Evolutionary conservation across 2,113 vertebrate species (phyloP), one percentile per base, ranked within the genome.

Genomic region (Trinectes maculatus): DNA sequence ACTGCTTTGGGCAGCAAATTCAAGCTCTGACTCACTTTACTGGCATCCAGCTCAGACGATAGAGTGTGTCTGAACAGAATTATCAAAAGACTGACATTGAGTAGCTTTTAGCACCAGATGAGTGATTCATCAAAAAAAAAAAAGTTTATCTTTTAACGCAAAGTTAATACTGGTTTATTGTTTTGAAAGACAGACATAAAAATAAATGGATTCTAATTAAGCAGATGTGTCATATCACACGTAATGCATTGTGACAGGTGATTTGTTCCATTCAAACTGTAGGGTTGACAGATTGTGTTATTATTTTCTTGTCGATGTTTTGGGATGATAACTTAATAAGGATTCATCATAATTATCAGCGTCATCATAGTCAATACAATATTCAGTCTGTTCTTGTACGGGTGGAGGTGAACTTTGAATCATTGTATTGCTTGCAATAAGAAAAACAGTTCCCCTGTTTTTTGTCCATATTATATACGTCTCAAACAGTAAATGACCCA

Each of bases 1-100:
- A 83, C 58, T 76, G 62, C 82, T 84, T 82, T 65, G 60, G 77
- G 64, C 74, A 71, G 80, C 82, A 74, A 28, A 77, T 72, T 74
- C 29, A 24, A 16, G 46, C 71, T 64, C 46, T 53, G 74, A 66
- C 77, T 83, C 77, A 70, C 47, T 33, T 66, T 75, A 74, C 71
- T 79, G 82, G 80, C 75, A 34, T 19, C 44, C 31, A 26, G 10
- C 44, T 62, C 53, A 54, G 63, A 69, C 9, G 2, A 57, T 36
- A 24, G 28, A 43, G 34, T 16, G 0, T 3, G 34, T 73, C 54
- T 68, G n/a, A 28, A 29, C 58, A 29, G 58, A 80, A 60, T 19
- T 48, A 57, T n/a, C 2, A 1, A 53, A 68, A n/a, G 31, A 24
- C 13, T 26, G 31, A 61, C 24, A 48, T 40, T 31, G 28, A 1